Conservation (phyloP, 2,113 vertebrate species). For the Equus quagga region DNA sequence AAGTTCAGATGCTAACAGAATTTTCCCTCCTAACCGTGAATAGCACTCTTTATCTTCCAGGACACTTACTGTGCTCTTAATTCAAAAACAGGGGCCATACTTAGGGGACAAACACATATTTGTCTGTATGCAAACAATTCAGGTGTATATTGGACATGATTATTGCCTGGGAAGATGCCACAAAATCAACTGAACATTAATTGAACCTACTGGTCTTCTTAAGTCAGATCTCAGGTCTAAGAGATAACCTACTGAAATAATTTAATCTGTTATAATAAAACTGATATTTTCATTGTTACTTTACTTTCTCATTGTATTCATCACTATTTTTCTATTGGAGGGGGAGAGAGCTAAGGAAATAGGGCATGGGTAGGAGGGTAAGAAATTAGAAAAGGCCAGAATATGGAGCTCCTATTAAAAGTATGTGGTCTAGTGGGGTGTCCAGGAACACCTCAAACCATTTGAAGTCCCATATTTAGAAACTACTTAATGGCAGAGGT, state of each 20-base stretch:
- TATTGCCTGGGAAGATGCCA: neutral
- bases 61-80: neutral
- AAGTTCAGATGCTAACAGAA: neutral
- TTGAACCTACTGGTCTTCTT: neutral
- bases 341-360: neutral
- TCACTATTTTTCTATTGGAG: neutral
- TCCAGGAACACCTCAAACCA: neutral
- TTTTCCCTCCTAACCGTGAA: neutral
- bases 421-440: neutral
- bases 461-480: neutral
- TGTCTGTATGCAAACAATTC: neutral
- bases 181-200: neutral
- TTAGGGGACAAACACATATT: neutral
- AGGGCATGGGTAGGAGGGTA: neutral
- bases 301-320: neutral
- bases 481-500: neutral
- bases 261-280: neutral
- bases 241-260: constrained; percentile 9
- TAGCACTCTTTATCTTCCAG: neutral
- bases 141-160: neutral
- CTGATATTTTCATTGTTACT: neutral
- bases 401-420: neutral
- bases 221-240: neutral
- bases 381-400: neutral
- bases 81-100: neutral